Percentiles rank a stretch among this genome's conserved stretches.
Evolutionary conservation across 1,140 invertebrate genomes (phyloP).

Genomic region (Liolophura sinensis): DNA sequence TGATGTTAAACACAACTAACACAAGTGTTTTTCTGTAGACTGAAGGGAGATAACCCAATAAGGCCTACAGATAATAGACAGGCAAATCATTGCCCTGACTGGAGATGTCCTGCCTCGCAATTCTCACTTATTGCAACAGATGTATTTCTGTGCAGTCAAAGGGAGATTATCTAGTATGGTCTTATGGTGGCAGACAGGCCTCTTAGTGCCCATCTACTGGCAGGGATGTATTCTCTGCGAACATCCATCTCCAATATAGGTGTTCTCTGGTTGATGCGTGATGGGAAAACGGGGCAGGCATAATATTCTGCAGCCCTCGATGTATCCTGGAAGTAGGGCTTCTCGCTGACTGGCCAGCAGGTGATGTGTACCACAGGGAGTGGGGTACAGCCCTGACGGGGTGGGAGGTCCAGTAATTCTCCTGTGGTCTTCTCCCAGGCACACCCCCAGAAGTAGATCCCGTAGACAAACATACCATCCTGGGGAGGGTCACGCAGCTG

Average conservation of each 20-base stretch:
- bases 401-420: slow-evolving; percentile 53
- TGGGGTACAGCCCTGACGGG: slow-evolving; percentile 40
- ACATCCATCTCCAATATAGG: slow-evolving; percentile 56
- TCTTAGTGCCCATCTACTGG: slow-evolving; percentile 53
- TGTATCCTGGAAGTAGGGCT: slow-evolving; percentile 40
- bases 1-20: too few relatives aligned
- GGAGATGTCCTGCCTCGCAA: too few relatives aligned
- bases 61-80: too few relatives aligned
- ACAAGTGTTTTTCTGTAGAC: too few relatives aligned
- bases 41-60: too few relatives aligned
- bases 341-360: slow-evolving; percentile 52
- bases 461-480: slow-evolving; percentile 59
- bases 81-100: too few relatives aligned
- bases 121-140: too few relatives aligned
- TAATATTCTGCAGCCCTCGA: slow-evolving; percentile 45
- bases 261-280: slow-evolving; percentile 39
- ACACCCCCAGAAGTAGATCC: slow-evolving; percentile 58
- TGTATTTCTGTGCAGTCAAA: too few relatives aligned
- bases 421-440: slow-evolving; percentile 58
- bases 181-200: slow-evolving; percentile 55
- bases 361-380: slow-evolving; percentile 58
- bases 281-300: slow-evolving; percentile 53
- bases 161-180: slow-evolving; percentile 36
- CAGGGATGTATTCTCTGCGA: slow-evolving; percentile 44
- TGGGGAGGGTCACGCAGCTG: slow-evolving; percentile 58